Base-by-base conservation (phyloP, 2,113 vertebrate genomes). In the Neodon shergylaensis region DNA sequence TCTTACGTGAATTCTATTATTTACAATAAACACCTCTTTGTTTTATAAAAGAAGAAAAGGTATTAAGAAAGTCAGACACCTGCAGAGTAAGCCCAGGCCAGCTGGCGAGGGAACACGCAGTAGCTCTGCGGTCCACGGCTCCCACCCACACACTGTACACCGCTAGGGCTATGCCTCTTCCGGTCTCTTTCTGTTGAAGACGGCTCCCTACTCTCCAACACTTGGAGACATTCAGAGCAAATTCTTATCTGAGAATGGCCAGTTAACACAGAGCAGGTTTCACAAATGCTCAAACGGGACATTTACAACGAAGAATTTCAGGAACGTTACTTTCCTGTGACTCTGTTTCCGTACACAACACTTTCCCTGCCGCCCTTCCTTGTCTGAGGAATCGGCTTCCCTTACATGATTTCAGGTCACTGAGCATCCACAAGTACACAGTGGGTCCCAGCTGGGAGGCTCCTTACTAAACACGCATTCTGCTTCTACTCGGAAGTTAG, bases 41-140 rank as follows among this genome's bases (percentile, higher is more conserved):
- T 88, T 95, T 95, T 79, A 61, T 54, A 94, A 52, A 26, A 92
- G 47, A 39, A n/a, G 84, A 93, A 86, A 82, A 14, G 14, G 17
- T 90, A 83, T 66, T 72, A 72, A 72, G 70, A 68, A 91, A 94
- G 76, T 73, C 73, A 95, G 12, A 90, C 61, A 85, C 44, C 70
- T 88, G 93, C 58, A 95, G 54, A 85, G 84, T 16, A 33, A 85
- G 22, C 87, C 42, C 39, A 49, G 54, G 7, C 73, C 91, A 78
- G 72, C 84, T 95, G n/a, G n/a, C 61, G 85, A 88, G 58, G 84
- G 96, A 96, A 95, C 66, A 96, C 49, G n/a, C 36, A 28, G 66
- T 5, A 82, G 22, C 58, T 90, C 12, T 88, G 17, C 61, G 68
- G 70, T 78, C 78, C 63, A 19, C 1, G 68, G 82, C 92, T 79